These are phyloP conservation scores for Pecten maximus DNA, from an alignment of 2,888 invertebrate genomes.

Conservation along the genomic window DNA sequence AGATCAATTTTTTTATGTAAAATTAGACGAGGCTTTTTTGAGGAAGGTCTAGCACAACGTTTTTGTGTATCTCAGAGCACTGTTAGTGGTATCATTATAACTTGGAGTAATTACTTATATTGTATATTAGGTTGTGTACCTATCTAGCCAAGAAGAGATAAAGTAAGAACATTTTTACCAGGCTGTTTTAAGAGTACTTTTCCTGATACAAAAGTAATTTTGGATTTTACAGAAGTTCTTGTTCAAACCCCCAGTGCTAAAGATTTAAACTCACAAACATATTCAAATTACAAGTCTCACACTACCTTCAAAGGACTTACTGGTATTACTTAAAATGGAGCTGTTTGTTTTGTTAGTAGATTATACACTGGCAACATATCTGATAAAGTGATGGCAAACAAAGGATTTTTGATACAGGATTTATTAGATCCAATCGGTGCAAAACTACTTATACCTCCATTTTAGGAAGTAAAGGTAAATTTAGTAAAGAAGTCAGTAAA, in stretches of 20 bases:
- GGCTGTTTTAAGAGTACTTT: slow-evolving; percentile 13
- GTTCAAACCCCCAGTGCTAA: slow-evolving; percentile 28
- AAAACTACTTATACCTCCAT: background rate
- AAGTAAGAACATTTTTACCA: background rate
- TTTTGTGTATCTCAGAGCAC: background rate
- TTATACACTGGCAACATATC: background rate
- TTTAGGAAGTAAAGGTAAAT: background rate
- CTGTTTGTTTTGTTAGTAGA: slow-evolving; percentile 33
- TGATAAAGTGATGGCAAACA: background rate
- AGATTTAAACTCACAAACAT: slow-evolving; percentile 26
- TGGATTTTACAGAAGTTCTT: slow-evolving; percentile 38
- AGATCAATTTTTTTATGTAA: background rate
- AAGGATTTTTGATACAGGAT: background rate
- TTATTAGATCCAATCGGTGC: background rate
- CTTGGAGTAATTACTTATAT: background rate
- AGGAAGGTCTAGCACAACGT: background rate
- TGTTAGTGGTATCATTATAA: background rate
- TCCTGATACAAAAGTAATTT: slow-evolving; percentile 38
- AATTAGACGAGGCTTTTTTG: background rate
- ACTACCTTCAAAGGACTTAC: slow-evolving; percentile 37
- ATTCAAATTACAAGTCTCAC: slow-evolving; percentile 40
- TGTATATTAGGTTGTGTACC: background rate
- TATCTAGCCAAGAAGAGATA: background rate
- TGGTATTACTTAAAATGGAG: slow-evolving; percentile 39
- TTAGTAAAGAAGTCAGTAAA: background rate